Percentiles rank a stretch among this genome's conserved stretches.
These are phyloP conservation scores for Pachyramphus minor DNA, from an alignment of 2,113 vertebrate genomes.

Conservation along the genomic window DNA sequence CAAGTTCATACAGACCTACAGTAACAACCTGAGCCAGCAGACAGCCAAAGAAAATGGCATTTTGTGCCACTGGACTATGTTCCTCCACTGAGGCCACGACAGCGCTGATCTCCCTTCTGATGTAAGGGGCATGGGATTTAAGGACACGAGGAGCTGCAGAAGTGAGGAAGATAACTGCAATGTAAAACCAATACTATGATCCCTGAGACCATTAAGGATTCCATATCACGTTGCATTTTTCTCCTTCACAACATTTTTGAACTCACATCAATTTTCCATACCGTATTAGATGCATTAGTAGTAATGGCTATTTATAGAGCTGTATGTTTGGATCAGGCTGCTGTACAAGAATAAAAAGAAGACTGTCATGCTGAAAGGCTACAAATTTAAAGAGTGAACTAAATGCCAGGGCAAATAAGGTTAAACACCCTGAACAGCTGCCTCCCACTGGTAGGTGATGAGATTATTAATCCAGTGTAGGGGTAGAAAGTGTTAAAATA, in stretches of 20 bases:
- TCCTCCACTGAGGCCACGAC: not conserved
- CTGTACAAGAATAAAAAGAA: not conserved
- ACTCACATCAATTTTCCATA: not conserved
- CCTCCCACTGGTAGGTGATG: not conserved
- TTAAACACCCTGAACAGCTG: constrained; percentile 1
- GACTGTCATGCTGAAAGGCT: not conserved
- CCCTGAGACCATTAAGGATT: not conserved
- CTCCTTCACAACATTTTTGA: not conserved
- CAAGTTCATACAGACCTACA: not conserved
- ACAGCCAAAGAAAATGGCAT: not conserved
- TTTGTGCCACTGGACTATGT: not conserved
- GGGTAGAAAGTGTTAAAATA: constrained; percentile 31
- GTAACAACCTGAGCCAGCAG: not conserved
- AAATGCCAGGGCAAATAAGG: not conserved
- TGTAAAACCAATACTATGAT: not conserved
- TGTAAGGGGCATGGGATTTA: not conserved
- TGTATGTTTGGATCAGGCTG: not conserved
- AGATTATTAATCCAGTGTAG: not conserved
- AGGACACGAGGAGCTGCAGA: not conserved
- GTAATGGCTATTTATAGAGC: not conserved
- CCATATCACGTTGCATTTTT: not conserved
- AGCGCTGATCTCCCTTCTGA: not conserved
- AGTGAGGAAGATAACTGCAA: not conserved
- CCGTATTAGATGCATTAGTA: not conserved
- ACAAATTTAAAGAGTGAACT: not conserved